phyloP scores from a whole-genome alignment of 2,888 invertebrate species.

The Mycalesis mineus region DNA sequence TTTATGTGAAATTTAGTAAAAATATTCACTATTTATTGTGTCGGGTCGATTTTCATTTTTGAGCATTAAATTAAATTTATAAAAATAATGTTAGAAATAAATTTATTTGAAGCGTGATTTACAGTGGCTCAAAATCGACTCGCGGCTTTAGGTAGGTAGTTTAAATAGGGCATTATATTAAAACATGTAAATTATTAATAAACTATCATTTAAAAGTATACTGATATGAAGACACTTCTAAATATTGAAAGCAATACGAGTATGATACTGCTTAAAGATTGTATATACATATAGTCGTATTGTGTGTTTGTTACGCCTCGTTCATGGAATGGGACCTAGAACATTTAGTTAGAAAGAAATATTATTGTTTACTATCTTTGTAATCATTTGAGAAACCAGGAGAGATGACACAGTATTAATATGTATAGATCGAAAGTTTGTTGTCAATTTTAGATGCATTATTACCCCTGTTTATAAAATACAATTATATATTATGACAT shows the following conservation, averaged over 20 bases:
- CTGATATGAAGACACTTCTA: conserved; percentile 31
- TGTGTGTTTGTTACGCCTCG: conserved; percentile 34
- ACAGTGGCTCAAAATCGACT: conserved; percentile 15
- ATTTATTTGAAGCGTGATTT: conserved; percentile 4
- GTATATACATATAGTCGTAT: conserved; percentile 33
- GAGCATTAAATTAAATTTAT: conserved; percentile 6
- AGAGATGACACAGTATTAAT: conserved; percentile 17
- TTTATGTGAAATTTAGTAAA: conserved; percentile 22
- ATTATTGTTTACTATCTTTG: conserved; percentile 14
- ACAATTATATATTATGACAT: not conserved
- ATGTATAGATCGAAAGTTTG: conserved; percentile 1
- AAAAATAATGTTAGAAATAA: conserved; percentile 2
- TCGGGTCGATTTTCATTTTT: conserved; percentile 6
- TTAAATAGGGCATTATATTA: conserved; percentile 22
- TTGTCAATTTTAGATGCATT: conserved; percentile 25
- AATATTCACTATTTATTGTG: conserved; percentile 19
- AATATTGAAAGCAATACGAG: conserved; percentile 49
- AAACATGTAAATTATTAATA: conserved; percentile 23
- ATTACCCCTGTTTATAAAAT: conserved; percentile 9
- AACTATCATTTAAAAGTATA: conserved; percentile 27
- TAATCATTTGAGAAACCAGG: not conserved
- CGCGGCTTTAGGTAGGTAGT: conserved; percentile 20
- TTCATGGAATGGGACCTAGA: conserved; percentile 47
- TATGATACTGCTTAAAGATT: conserved; percentile 55
- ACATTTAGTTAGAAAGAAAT: conserved; percentile 34